Evolutionary conservation across 2,888 invertebrate genomes (phyloP).

Genomic region (Mythimna pallens): DNA sequence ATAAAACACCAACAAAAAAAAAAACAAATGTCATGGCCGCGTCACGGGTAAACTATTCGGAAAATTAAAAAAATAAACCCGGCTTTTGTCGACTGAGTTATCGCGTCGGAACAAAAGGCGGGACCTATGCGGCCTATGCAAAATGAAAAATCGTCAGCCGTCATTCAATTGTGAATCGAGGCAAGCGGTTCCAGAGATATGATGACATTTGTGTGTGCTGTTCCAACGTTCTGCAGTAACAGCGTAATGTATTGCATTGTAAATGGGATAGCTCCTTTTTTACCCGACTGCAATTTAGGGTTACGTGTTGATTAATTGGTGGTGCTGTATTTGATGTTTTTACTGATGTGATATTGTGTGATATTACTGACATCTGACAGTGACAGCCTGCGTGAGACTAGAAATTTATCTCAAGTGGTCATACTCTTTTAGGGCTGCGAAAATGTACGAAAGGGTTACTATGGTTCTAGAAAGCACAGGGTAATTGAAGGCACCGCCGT

Average conservation of each 20-base stretch:
- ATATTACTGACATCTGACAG: no score
- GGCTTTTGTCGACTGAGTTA: conserved; percentile 56
- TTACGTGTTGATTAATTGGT: not conserved
- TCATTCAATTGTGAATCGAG: conserved; percentile 54
- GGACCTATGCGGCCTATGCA: conserved; percentile 33
- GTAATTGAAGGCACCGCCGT: no score
- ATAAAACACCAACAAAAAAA: conserved; percentile 8
- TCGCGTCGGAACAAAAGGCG: conserved; percentile 52
- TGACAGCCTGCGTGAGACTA: no score
- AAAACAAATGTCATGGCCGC: conserved; percentile 36
- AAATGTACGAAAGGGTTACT: no score
- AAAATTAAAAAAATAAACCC: conserved; percentile 57
- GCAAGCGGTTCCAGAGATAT: conserved; percentile 29
- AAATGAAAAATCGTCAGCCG: conserved; percentile 60
- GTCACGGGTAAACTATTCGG: conserved; percentile 54
- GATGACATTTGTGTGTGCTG: conserved; percentile 38
- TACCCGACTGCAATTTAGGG: not conserved
- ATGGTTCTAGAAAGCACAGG: no score
- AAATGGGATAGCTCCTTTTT: conserved; percentile 13
- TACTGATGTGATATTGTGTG: not conserved
- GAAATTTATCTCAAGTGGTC: no score
- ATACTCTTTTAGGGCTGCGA: no score
- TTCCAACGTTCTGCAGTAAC: conserved; percentile 16
- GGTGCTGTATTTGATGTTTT: conserved; percentile 8
- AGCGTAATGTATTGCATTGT: conserved; percentile 5